Percentiles rank a stretch among this genome's conserved stretches.
Evolutionary conservation across 2,888 invertebrate genomes (phyloP).

Genomic region (Eumerus sabulonum): DNA sequence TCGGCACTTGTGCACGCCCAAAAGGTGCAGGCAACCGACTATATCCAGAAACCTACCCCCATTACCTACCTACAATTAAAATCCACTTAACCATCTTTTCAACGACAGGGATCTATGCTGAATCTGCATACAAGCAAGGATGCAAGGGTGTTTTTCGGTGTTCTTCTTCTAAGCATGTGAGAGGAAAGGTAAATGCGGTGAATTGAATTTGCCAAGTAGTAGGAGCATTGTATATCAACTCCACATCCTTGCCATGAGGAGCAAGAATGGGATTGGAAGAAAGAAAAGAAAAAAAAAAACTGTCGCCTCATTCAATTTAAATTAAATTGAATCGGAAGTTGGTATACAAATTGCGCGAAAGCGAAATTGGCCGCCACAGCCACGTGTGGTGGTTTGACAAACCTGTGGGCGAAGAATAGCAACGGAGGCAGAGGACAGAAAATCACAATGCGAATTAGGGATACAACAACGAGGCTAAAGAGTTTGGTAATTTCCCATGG

Average conservation of each 20-base stretch:
- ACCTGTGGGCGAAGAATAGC: no score
- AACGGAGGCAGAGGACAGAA: no score
- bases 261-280: not conserved
- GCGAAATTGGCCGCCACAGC: conserved; percentile 2
- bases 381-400: conserved; percentile 17
- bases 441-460: no score
- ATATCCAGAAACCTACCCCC: not conserved
- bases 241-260: not conserved
- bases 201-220: conserved; percentile 40
- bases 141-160: conserved; percentile 28
- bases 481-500: conserved; percentile 62
- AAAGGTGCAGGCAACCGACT: conserved; percentile 14
- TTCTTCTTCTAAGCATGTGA: not conserved
- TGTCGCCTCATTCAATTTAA: conserved; percentile 48
- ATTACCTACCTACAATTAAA: conserved; percentile 54
- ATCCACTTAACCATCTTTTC: conserved; percentile 55
- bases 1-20: conserved; percentile 54
- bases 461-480: conserved; percentile 19
- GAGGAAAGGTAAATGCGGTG: conserved; percentile 6
- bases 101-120: conserved; percentile 36
- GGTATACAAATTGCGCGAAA: conserved; percentile 49
- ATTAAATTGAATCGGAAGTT: conserved; percentile 57
- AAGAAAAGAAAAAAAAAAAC: conserved; percentile 4
- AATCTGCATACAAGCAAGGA: conserved; percentile 31
- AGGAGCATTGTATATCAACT: no score